Evolutionary conservation across 2,797 vertebrate species (phyloP).

Genomic region (Argentina silus): DNA sequence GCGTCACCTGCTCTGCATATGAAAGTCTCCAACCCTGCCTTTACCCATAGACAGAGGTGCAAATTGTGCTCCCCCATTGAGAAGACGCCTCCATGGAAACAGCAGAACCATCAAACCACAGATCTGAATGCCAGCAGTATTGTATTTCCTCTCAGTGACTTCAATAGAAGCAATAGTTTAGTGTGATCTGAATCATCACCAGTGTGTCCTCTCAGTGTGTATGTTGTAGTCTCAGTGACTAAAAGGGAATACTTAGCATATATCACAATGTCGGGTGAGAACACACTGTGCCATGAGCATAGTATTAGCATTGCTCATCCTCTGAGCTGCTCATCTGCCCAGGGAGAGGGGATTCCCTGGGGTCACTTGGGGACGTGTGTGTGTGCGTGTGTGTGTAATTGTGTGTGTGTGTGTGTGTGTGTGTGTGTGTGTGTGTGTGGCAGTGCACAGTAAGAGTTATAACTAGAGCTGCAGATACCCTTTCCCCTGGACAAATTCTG

Average conservation of each 20-base stretch:
- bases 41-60: no score
- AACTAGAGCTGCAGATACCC: neutral
- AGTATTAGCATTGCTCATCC: neutral
- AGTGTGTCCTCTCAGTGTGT: neutral
- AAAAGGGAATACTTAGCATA: neutral
- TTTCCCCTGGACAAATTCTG: neutral
- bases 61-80: neutral
- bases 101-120: neutral
- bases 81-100: no score
- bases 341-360: neutral
- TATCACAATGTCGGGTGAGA: neutral
- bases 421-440: neutral
- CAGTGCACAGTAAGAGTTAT: slow-evolving; percentile 9
- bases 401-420: neutral
- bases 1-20: neutral
- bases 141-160: neutral
- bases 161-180: neutral
- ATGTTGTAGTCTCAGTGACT: neutral
- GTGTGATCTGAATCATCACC: no score
- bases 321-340: neutral
- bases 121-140: neutral
- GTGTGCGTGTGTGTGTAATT: neutral
- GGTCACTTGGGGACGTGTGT: neutral
- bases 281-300: neutral
- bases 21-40: neutral